Evolutionary conservation across 2,113 vertebrate species (phyloP), one percentile per base, ranked within the genome.

Genomic region (Limnothrissa miodon): DNA sequence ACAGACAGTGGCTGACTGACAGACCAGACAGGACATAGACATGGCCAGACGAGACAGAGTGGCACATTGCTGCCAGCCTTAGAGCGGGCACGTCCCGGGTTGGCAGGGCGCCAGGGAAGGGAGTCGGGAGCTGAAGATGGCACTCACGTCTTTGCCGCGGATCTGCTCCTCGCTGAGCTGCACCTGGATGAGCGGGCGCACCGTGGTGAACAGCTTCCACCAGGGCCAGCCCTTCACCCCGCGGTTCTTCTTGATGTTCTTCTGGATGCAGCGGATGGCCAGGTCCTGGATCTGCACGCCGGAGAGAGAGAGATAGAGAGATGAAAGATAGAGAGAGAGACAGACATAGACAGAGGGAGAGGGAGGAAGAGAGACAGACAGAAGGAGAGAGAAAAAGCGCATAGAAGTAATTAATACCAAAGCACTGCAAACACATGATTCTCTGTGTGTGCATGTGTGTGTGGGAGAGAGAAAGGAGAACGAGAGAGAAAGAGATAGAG

Each of bases 111-210:
- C 45, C 33, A 23, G 6, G 44, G 33, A 7, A 53, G 36, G 6
- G 29, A 19, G 33, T 56, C 51, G 21, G 5, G 51, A 5, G 0
- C 19, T n/a, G n/a, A n/a, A n/a, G n/a, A n/a, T 39, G 39, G 9
- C 83, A 94, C 97, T 79, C 91, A 99, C 98, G 80, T 99, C 97
- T 90, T 96, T 99, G 87, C 94, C 96, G 0, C 97, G 95, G 89
- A 99, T 98, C 94, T 99, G 98, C 81, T 99, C 97, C 89, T 99
- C 98, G 0, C 96, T 98, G 82, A 99, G 96, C 92, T 99, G 97
- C 70, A 98, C 97, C 90, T 98, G 95, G 2, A 99, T 97, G 83
- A 99, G 96, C 46, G 98, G 98, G 53, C 96, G 93, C 70, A 99
- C 98, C 0, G 95, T 97, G 78, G 97, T 99, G 86, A 99, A 97